Conservation (phyloP, 2,888 invertebrate species). For the Coleophora deauratella region DNA sequence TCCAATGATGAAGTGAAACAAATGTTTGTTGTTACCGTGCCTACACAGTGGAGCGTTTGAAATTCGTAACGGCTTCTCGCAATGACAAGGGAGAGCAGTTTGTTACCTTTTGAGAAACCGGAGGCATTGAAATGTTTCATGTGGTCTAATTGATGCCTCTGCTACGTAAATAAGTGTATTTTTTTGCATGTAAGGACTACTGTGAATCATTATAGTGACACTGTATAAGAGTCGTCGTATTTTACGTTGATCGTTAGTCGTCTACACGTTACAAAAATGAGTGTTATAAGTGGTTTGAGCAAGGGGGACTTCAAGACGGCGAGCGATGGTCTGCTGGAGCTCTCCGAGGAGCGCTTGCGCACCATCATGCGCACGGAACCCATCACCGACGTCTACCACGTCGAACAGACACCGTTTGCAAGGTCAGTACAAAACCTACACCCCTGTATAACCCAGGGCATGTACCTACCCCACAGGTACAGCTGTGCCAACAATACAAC, state of each 20-base stretch:
- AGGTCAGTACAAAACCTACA: conserved; percentile 70
- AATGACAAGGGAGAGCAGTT: conserved; percentile 72
- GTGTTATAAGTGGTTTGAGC: conserved; percentile 70
- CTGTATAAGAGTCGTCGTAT: conserved; percentile 44
- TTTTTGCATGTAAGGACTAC: conserved; percentile 64
- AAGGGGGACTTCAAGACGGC: conserved; percentile 73
- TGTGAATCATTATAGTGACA: conserved; percentile 65
- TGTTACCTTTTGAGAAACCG: conserved; percentile 69
- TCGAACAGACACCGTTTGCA: conserved; percentile 89
- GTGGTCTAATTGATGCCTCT: conserved; percentile 64
- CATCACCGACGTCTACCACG: conserved; percentile 84
- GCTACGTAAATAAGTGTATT: conserved; percentile 65
- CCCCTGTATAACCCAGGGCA: not conserved
- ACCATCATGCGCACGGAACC: conserved; percentile 81
- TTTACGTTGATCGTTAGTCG: conserved; percentile 61
- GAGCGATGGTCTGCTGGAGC: conserved; percentile 82
- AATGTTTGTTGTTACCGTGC: conserved; percentile 64
- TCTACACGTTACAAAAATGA: conserved; percentile 65
- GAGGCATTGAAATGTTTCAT: conserved; percentile 71
- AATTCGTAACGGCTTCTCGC: conserved; percentile 70
- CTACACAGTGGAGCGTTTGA: conserved; percentile 56
- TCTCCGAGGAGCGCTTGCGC: conserved; percentile 79
- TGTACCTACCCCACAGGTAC: not conserved
- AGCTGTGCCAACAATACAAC: too few relatives aligned
- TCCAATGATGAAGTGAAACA: conserved; percentile 62